These are phyloP conservation scores for Peromyscus polionotus DNA, from an alignment of 2,113 vertebrate genomes.

Conservation along the genomic window DNA sequence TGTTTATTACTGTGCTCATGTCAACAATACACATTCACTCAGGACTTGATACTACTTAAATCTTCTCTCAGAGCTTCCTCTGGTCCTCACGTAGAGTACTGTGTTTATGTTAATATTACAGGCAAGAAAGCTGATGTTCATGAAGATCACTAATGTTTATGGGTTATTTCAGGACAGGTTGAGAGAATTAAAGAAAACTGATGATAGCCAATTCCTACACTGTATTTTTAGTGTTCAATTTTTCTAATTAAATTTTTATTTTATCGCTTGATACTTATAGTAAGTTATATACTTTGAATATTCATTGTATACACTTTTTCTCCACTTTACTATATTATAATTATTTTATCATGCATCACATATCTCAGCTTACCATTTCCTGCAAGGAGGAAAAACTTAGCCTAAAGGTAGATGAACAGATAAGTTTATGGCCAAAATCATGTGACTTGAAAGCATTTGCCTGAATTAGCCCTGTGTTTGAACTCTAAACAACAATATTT, in stretches of 20 bases:
- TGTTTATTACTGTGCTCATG: not conserved
- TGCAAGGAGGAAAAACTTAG: not conserved
- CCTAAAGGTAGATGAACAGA: not conserved
- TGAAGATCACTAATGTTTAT: not conserved
- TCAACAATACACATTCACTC: not conserved
- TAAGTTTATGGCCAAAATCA: not conserved
- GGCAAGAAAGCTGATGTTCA: not conserved
- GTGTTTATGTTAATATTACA: not conserved
- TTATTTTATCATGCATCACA: not conserved
- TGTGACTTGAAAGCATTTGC: not conserved
- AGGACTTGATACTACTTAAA: not conserved
- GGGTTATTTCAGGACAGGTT: not conserved
- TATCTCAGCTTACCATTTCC: not conserved
- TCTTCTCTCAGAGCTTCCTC: not conserved
- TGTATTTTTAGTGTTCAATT: not conserved
- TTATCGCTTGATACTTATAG: not conserved
- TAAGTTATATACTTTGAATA: not conserved
- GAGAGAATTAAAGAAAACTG: not conserved
- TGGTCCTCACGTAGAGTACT: not conserved
- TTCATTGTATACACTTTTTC: not conserved
- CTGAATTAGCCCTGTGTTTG: not conserved
- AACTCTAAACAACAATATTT: not conserved
- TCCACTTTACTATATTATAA: not conserved
- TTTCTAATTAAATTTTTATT: conserved; percentile 14
- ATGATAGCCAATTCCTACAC: rapidly evolving